A percentile compares a stretch with the other conserved stretches of the same genome.
These are phyloP conservation scores for Bothrops jararaca DNA, from an alignment of 2,113 vertebrate species.

Conservation along the genomic window DNA sequence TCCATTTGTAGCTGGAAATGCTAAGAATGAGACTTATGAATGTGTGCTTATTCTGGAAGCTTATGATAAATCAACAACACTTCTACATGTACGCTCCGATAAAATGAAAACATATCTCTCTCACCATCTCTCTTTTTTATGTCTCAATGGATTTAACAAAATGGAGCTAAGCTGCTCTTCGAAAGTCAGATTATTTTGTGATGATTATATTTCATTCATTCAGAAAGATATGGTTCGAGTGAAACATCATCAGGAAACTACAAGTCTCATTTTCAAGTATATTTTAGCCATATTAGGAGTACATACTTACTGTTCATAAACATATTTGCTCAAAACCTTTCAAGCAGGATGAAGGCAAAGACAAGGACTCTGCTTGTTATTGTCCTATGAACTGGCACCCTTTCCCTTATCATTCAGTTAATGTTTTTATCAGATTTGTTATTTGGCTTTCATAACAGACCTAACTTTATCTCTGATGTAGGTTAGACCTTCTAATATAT, in stretches of 20 bases:
- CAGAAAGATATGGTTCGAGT: neutral
- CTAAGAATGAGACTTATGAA: conserved; percentile 62
- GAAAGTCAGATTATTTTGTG: conserved; percentile 24
- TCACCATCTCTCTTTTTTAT: neutral
- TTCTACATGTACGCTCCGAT: conserved; percentile 53
- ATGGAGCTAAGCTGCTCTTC: conserved; percentile 40
- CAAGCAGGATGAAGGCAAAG: neutral
- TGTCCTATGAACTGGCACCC: neutral
- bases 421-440: neutral
- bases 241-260: neutral
- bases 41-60: conserved; percentile 63
- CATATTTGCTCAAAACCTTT: neutral
- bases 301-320: neutral
- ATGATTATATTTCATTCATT: neutral
- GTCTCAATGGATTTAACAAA: conserved; percentile 3
- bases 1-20: conserved; percentile 63
- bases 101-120: conserved; percentile 43
- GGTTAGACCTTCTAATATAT: neutral
- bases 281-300: neutral
- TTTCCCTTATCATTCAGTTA: neutral
- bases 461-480: neutral
- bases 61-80: conserved; percentile 33
- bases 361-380: neutral
- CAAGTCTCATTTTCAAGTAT: neutral
- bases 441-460: neutral